A percentile compares a stretch with the other conserved stretches of the same genome.
These are phyloP conservation scores for Achatina immaculata DNA, from an alignment of 1,140 invertebrate species.

Conservation along the genomic window DNA sequence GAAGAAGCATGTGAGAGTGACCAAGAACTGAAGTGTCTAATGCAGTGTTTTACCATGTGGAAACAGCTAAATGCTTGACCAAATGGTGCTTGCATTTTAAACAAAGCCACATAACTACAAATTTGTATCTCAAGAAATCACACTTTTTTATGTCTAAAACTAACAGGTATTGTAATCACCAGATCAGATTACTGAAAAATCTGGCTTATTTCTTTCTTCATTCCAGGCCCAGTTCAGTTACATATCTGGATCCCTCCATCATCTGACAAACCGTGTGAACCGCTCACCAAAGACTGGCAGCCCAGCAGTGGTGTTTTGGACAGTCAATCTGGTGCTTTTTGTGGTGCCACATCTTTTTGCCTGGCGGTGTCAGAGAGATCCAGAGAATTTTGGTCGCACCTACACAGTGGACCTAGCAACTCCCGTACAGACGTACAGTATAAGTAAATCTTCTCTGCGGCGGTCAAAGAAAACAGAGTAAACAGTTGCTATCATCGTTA, in stretches of 20 bases:
- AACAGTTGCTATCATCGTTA: not conserved
- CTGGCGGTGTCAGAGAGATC: constrained; percentile 28
- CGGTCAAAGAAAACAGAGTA: not conserved
- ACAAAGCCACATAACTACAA: too few relatives aligned
- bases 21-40: too few relatives aligned
- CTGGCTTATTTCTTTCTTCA: too few relatives aligned
- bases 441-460: not conserved
- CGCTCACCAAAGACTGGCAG: constrained; percentile 47
- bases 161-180: too few relatives aligned
- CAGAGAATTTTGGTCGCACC: constrained; percentile 26
- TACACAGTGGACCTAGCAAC: constrained; percentile 23
- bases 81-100: too few relatives aligned
- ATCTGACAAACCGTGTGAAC: constrained; percentile 47
- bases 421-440: not conserved
- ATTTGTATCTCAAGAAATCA: too few relatives aligned
- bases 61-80: too few relatives aligned
- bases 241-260: constrained; percentile 57
- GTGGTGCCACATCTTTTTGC: constrained; percentile 59
- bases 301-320: constrained; percentile 50
- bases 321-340: constrained; percentile 52
- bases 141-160: too few relatives aligned
- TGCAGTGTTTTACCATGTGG: too few relatives aligned
- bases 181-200: too few relatives aligned
- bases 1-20: too few relatives aligned
- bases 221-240: constrained; percentile 59